Conservation (phyloP, 2,113 vertebrate genomes). For the Paracanthobrama guichenoti region DNA sequence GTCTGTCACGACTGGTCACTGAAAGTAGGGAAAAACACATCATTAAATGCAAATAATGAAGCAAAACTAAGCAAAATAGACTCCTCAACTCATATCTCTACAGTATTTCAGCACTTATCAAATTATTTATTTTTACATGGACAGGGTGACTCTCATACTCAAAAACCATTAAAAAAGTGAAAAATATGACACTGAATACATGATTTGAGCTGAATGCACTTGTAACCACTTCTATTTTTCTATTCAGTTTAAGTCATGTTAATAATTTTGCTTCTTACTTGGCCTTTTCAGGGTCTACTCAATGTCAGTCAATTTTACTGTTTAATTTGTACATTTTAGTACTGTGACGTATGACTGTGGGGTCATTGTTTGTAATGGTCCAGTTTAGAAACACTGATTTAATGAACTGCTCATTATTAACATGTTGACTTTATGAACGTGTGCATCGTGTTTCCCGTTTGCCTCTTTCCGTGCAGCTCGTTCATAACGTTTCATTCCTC, state of each 20-base stretch:
- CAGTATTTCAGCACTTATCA: not conserved
- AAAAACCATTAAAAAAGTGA: not conserved
- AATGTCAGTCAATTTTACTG: not conserved
- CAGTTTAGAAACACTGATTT: not conserved
- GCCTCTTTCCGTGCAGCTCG: no score
- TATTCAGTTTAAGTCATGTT: not conserved
- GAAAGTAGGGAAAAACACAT: not conserved
- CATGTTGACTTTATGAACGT: no score
- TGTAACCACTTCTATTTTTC: no score
- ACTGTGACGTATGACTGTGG: not conserved
- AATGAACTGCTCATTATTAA: not conserved
- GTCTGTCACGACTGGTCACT: not conserved
- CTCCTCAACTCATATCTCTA: not conserved
- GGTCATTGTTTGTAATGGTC: not conserved
- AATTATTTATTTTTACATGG: not conserved
- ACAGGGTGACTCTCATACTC: not conserved
- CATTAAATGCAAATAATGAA: not conserved
- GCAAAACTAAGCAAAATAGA: not conserved
- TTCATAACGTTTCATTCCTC: no score
- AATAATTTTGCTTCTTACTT: not conserved
- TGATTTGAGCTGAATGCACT: no score
- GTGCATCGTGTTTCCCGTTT: no score
- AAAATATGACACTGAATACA: not conserved
- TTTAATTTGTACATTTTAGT: not conserved
- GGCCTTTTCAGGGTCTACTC: not conserved